phyloP scores from a whole-genome alignment of 2,797 vertebrate genomes.

The Enteromius fasciolatus region DNA sequence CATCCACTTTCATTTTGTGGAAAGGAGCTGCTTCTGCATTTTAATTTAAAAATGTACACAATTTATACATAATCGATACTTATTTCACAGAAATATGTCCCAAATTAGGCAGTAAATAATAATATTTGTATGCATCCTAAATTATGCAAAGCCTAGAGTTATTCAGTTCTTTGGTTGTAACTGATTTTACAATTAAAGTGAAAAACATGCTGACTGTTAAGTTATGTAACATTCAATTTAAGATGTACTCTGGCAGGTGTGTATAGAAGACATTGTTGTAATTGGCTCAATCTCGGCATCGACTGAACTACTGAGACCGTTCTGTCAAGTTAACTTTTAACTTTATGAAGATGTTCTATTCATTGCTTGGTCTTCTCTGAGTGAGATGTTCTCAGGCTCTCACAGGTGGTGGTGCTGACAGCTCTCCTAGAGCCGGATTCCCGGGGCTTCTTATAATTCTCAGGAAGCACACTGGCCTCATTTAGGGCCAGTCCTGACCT shows the following conservation, averaged over 20 bases:
- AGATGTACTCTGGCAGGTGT: neutral
- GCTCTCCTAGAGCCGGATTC: neutral
- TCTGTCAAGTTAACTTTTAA: conserved; percentile 7
- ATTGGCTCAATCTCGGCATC: neutral
- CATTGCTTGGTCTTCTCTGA: neutral
- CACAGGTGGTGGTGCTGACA: neutral
- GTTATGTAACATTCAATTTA: neutral
- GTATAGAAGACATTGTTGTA: neutral
- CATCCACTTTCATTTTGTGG: neutral
- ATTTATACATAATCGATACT: neutral
- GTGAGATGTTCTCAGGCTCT: neutral
- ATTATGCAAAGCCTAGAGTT: neutral
- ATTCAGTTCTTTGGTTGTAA: neutral
- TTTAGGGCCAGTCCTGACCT: neutral
- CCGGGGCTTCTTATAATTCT: neutral
- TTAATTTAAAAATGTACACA: neutral
- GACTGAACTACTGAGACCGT: neutral
- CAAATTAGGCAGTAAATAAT: neutral
- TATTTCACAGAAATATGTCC: neutral
- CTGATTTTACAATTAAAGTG: neutral
- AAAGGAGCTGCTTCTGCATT: neutral
- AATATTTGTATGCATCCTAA: neutral
- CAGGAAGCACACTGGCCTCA: neutral
- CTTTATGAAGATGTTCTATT: neutral
- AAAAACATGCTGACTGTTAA: neutral